Evolutionary conservation across 92 coral and sea anemone genomes (phyloP), one percentile per base, ranked within the genome.

Genomic region (Zoanthus gigantus): DNA sequence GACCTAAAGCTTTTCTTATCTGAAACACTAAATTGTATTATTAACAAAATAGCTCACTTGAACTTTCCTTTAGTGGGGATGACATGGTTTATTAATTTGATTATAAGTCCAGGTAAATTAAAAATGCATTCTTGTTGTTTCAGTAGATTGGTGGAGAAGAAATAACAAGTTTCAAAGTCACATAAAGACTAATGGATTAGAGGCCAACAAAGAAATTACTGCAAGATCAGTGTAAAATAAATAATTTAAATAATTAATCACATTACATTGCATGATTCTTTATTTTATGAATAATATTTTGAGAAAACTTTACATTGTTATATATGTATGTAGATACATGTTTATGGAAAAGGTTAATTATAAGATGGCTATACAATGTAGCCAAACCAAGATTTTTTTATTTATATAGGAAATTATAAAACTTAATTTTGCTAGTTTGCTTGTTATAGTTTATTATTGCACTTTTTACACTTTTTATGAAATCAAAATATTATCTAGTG

Each of bases 121-220:
- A 30, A 71, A 71, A 71, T 71, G 44, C 5, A 71, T 71, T 71
- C 15, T 71, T 18, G 75, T 71, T 71, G 75, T 71, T 71, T n/a
- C 71, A 65, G 15, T 65, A 65, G 71, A 13, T 71, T 85, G 71
- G 77, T 84, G 89, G 65, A 84, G 81, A 89, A 78, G 85, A 74
- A 77, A 7, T 89, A 47, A 66, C 37, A 89, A 14, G 60, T 68
- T 45, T 29, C 18, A 3, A 76, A 34, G 72, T 23, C 71, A 11
- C 45, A 84, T 66, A 50, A 53, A 15, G 92, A 89, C 86, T 66
- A 83, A 77, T 47, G 74, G 86, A 85, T 83, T n/a, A 11, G 88
- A 34, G 92, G 92, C 46, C 92, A 89, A 37, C 88, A 84, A 46
- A 75, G 79, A 29, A 89, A 83, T n/a, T n/a, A 77, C 71, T 89